Evolutionary conservation across 2,113 vertebrate species (phyloP).

Genomic region (Eudorcas thomsonii): DNA sequence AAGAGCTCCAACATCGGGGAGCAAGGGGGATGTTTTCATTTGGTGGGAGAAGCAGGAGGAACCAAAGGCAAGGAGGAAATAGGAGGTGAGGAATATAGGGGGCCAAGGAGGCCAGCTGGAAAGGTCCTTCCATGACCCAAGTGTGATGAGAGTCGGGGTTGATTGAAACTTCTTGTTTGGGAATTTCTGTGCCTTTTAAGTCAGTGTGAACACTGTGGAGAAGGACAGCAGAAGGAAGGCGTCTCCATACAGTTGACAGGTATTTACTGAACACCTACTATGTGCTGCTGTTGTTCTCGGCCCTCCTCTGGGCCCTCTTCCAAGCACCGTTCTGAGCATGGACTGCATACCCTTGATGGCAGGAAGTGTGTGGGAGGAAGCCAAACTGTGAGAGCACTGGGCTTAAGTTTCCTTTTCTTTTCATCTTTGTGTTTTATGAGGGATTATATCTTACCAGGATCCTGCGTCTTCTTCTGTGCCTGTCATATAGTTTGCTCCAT

Average conservation of each 20-base stretch:
- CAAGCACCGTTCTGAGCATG: background rate
- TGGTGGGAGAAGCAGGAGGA: background rate
- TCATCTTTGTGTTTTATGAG: background rate
- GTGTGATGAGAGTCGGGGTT: background rate
- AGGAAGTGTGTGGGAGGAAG: constrained; percentile 68
- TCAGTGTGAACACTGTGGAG: background rate
- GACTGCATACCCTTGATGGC: background rate
- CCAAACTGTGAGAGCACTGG: background rate
- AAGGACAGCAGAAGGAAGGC: background rate
- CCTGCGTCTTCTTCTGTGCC: background rate
- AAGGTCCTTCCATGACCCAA: background rate
- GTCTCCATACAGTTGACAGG: background rate
- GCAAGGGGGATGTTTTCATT: background rate
- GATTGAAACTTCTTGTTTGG: background rate
- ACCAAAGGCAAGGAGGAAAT: background rate
- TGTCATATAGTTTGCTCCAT: background rate
- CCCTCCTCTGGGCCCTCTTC: background rate
- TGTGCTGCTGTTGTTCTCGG: background rate
- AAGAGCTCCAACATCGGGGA: background rate
- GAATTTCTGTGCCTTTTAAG: background rate
- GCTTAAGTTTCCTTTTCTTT: background rate
- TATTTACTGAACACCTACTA: constrained; percentile 21
- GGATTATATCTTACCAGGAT: background rate
- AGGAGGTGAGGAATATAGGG: background rate
- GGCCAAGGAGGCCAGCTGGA: background rate